Percentiles rank a stretch among this genome's conserved stretches.
Evolutionary conservation across 2,888 invertebrate genomes (phyloP).

Genomic region (Orthosia cruda): DNA sequence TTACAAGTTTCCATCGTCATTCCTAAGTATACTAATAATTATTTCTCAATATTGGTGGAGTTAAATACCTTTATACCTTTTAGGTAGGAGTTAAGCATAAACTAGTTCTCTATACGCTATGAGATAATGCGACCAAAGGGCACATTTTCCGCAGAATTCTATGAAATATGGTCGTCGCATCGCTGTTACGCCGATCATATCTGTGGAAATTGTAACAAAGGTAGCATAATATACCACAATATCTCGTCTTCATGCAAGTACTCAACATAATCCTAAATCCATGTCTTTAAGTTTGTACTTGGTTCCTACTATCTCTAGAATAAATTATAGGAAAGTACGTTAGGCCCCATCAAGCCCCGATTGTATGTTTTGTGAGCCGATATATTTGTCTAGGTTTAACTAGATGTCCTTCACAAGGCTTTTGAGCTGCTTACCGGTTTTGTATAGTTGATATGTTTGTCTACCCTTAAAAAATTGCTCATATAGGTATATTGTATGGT

Average conservation of each 20-base stretch:
- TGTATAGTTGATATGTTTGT: not conserved
- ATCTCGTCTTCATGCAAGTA: not conserved
- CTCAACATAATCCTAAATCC: not conserved
- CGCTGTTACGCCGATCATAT: not conserved
- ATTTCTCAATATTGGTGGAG: not conserved
- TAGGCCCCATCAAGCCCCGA: conserved; percentile 9
- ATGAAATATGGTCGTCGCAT: not conserved
- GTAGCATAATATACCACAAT: not conserved
- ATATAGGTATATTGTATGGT: too few relatives aligned
- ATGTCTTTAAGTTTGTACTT: not conserved
- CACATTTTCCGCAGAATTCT: not conserved
- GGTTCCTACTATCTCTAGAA: not conserved
- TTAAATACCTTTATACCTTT: too few relatives aligned
- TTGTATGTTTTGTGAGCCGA: conserved; percentile 18
- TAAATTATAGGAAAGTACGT: conserved; percentile 38
- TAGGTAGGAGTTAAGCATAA: too few relatives aligned
- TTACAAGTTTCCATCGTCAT: too few relatives aligned
- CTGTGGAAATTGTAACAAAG: not conserved
- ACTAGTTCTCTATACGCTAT: too few relatives aligned
- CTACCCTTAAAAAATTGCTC: too few relatives aligned
- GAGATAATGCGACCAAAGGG: too few relatives aligned
- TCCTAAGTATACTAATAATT: not conserved
- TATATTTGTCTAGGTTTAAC: conserved; percentile 29
- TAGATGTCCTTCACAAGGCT: conserved; percentile 9
- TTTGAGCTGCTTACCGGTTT: conserved; percentile 23